Evolutionary conservation across 2,113 vertebrate genomes (phyloP).

Genomic region (Siniperca chuatsi): DNA sequence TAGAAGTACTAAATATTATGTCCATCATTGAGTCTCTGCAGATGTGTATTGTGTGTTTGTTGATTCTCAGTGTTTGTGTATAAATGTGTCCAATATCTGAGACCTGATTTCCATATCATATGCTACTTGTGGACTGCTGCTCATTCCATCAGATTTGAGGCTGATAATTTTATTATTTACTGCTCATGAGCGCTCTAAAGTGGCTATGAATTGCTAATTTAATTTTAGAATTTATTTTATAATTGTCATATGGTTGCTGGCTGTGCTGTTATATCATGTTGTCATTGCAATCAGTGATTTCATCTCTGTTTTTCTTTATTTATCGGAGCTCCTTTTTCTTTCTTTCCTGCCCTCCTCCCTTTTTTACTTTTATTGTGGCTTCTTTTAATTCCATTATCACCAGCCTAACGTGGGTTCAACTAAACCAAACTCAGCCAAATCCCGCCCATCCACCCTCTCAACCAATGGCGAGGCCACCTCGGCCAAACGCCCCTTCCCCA

Average conservation of each 20-base stretch:
- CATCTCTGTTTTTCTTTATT: constrained; percentile 44
- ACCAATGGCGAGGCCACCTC: constrained; percentile 77
- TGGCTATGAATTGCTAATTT: constrained; percentile 32
- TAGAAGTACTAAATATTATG: neutral
- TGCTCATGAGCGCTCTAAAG: constrained; percentile 24
- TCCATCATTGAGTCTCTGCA: neutral
- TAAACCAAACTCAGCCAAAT: constrained; percentile 87
- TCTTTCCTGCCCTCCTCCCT: constrained; percentile 45
- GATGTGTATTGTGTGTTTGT: neutral
- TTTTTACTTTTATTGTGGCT: constrained; percentile 48
- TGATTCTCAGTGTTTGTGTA: constrained; percentile 6
- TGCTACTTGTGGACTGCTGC: constrained; percentile 20
- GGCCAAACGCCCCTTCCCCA: constrained; percentile 86
- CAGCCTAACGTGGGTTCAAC: constrained; percentile 85
- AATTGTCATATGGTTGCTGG: constrained; percentile 71
- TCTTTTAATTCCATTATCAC: constrained; percentile 61
- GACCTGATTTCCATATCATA: constrained; percentile 36
- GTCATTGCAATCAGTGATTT: constrained; percentile 64
- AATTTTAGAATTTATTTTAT: constrained; percentile 48
- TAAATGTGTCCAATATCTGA: neutral
- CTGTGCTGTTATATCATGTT: constrained; percentile 73
- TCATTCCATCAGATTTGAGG: constrained; percentile 38
- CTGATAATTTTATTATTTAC: constrained; percentile 46
- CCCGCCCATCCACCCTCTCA: constrained; percentile 84
- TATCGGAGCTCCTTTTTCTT: constrained; percentile 27